A percentile compares a stretch with the other conserved stretches of the same genome.
Conservation (phyloP, 2,113 vertebrate species). For the Brevimyrus niger region DNA sequence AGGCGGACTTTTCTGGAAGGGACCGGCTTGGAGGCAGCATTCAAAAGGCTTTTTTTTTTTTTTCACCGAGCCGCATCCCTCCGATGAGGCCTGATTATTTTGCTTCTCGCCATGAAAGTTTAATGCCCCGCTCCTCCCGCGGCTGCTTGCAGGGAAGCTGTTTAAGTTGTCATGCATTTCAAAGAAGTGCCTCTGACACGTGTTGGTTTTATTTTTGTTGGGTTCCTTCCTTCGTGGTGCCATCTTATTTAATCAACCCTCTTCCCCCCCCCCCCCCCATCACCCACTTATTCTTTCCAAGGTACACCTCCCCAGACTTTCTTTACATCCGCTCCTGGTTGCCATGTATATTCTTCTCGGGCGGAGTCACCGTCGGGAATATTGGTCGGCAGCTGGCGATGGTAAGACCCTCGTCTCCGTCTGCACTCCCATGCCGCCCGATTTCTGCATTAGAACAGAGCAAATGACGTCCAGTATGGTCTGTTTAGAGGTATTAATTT, state of each 20-base stretch:
- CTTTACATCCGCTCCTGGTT: conserved; percentile 96
- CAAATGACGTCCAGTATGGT: not conserved
- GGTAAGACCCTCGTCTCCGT: conserved; percentile 54
- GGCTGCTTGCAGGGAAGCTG: conserved; percentile 14
- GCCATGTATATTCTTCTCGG: conserved; percentile 97
- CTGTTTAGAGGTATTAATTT: not conserved
- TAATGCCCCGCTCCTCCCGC: conserved; percentile 5
- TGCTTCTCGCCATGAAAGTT: conserved; percentile 23
- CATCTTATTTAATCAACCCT: conserved; percentile 2
- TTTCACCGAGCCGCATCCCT: conserved; percentile 12
- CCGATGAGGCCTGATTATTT: conserved; percentile 8
- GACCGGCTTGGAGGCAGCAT: not conserved
- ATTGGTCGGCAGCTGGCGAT: conserved; percentile 95
- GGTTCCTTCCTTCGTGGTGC: conserved; percentile 10
- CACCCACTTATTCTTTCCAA: conserved; percentile 36
- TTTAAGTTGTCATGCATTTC: conserved; percentile 19
- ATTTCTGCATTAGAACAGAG: not conserved
- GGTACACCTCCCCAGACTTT: conserved; percentile 94
- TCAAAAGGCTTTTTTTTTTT: conserved; percentile 22
- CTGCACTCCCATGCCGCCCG: not conserved
- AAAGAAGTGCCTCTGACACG: conserved; percentile 23
- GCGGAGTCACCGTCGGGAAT: conserved; percentile 95
- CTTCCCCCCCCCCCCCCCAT: not conserved
- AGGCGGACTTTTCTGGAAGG: conserved; percentile 1
- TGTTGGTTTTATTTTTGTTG: conserved; percentile 17